Evolutionary conservation across 2,797 vertebrate genomes (phyloP).

Genomic region (Gymnoscopelus microlampas): DNA sequence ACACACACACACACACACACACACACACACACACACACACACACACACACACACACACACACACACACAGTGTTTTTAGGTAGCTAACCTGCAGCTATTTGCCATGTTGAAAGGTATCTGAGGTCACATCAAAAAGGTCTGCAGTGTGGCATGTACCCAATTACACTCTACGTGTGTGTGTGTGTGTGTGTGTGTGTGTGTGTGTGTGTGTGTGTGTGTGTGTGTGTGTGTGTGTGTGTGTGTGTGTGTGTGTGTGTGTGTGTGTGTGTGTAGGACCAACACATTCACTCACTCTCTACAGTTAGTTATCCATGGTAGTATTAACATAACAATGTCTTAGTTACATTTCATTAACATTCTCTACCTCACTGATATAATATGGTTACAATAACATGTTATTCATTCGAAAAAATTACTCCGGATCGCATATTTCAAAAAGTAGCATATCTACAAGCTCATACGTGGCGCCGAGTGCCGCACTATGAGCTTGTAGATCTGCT

Average conservation of each 20-base stretch:
- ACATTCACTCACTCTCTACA: no score
- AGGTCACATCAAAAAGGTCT: constrained; percentile 58
- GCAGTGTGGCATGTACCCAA: constrained; percentile 61
- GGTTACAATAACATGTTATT: no score
- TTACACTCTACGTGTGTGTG: constrained; percentile 39
- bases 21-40: constrained; percentile 33
- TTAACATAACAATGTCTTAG: no score
- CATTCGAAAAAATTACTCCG: no score
- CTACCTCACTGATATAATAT: no score
- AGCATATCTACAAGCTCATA: no score
- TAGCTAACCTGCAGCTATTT: constrained; percentile 70
- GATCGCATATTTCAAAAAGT: no score
- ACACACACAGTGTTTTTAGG: constrained; percentile 47
- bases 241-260: constrained; percentile 3
- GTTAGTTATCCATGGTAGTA: no score
- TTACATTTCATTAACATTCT: no score
- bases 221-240: constrained; percentile 7
- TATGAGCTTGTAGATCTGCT: no score
- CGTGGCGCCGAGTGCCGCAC: no score
- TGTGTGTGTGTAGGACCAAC: neutral
- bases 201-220: neutral
- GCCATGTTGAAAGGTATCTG: constrained; percentile 67
- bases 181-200: constrained; percentile 5
- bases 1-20: constrained; percentile 31
- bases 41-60: constrained; percentile 9